Evolutionary conservation across 1,140 invertebrate genomes (phyloP).

Genomic region (Zophobas atratus): DNA sequence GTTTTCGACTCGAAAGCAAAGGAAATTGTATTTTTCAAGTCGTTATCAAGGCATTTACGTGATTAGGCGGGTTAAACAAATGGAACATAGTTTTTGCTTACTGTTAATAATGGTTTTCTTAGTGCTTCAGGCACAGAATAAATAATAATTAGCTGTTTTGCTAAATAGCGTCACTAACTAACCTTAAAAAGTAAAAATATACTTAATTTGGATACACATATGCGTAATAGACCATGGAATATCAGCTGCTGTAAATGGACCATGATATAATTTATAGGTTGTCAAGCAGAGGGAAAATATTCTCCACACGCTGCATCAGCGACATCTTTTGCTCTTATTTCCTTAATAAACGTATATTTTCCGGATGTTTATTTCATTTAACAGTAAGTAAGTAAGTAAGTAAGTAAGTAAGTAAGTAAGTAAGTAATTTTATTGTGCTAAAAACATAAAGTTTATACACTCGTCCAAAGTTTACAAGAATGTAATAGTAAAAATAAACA

Average conservation of each 20-base stretch:
- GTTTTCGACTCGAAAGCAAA: slow-evolving; percentile 29
- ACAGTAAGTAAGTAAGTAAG: no score
- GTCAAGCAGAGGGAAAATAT: slow-evolving; percentile 10
- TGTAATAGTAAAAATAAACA: no score
- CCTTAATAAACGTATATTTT: not conserved
- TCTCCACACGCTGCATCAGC: not conserved
- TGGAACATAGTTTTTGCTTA: slow-evolving; percentile 38
- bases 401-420: no score
- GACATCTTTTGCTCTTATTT: not conserved
- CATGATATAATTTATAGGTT: slow-evolving; percentile 29
- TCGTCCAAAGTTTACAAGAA: no score
- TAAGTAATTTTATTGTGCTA: no score
- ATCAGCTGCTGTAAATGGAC: slow-evolving; percentile 42
- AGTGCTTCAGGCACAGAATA: no score
- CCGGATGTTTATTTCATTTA: not conserved
- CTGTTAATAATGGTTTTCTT: slow-evolving; percentile 1
- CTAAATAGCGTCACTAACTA: slow-evolving; percentile 51
- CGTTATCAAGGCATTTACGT: slow-evolving; percentile 31
- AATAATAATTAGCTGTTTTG: not conserved
- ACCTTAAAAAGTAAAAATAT: slow-evolving; percentile 19
- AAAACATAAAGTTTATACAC: no score
- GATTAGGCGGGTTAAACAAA: slow-evolving; percentile 26
- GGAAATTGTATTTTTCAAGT: slow-evolving; percentile 24
- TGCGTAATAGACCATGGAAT: slow-evolving; percentile 49
- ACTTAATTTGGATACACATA: slow-evolving; percentile 46